A percentile compares a stretch with the other conserved stretches of the same genome.
Conservation (phyloP, 2,113 vertebrate species). For the Actenoides hombroni region DNA sequence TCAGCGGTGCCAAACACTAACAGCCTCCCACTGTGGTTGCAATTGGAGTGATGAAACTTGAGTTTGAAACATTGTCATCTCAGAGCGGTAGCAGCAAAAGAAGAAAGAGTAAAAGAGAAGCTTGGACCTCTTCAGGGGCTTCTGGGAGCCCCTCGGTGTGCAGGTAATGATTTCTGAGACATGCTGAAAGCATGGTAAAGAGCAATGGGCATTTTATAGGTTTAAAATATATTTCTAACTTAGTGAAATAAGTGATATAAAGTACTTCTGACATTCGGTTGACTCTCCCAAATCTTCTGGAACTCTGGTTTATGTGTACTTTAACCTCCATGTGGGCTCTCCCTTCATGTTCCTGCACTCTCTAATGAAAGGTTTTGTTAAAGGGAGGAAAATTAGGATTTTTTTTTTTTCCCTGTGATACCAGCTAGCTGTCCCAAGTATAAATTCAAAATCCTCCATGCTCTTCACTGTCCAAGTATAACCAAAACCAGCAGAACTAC, state of each 20-base stretch:
- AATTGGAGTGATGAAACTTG: background rate
- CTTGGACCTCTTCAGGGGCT: background rate
- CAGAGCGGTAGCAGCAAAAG: background rate
- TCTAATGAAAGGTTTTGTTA: background rate
- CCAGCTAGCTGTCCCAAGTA: background rate
- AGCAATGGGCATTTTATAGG: background rate
- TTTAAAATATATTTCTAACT: background rate
- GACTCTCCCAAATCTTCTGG: background rate
- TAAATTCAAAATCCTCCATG: background rate
- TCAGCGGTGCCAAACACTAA: background rate
- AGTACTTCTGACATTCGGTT: background rate
- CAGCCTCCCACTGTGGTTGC: background rate
- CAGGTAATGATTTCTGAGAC: background rate
- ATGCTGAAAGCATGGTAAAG: background rate
- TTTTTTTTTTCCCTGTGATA: background rate
- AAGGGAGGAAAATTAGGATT: background rate
- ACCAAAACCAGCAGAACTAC: background rate
- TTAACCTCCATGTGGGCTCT: background rate
- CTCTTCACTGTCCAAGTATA: background rate
- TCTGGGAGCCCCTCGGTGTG: background rate
- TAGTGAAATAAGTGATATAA: background rate
- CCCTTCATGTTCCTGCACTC: background rate
- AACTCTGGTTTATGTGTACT: background rate
- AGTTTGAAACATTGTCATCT: background rate
- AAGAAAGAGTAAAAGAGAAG: background rate